A percentile compares a stretch with the other conserved stretches of the same genome.
Conservation (phyloP, 2,797 vertebrate species). For the Lophotriccus pileatus region DNA sequence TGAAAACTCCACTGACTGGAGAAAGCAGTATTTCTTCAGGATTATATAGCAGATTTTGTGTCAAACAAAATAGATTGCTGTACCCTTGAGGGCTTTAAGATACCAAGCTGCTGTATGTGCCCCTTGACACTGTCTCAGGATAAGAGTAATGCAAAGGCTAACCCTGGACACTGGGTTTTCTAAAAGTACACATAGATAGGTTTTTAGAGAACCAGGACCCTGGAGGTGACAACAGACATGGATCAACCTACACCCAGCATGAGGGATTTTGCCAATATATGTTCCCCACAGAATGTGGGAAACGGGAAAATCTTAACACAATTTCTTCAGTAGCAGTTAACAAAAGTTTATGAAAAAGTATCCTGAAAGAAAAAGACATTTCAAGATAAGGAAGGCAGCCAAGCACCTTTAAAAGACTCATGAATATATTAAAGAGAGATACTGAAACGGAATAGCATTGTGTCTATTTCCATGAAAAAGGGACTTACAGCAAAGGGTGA, state of each 20-base stretch:
- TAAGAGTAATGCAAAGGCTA: not conserved
- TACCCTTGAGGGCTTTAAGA: not conserved
- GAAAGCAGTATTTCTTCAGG: not conserved
- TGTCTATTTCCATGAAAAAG: not conserved
- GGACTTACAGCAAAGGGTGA: not conserved
- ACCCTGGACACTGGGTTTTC: not conserved
- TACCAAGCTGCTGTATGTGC: not conserved
- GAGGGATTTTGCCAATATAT: not conserved
- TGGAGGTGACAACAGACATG: not conserved
- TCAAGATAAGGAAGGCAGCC: not conserved
- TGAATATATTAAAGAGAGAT: not conserved
- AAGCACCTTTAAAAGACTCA: constrained; percentile 1
- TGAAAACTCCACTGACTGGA: not conserved
- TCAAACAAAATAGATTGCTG: not conserved
- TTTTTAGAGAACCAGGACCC: not conserved
- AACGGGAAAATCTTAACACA: not conserved
- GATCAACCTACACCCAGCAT: not conserved
- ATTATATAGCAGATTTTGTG: not conserved
- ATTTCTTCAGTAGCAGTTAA: not conserved
- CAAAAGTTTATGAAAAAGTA: not conserved
- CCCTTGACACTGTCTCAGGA: not conserved
- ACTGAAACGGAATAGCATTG: not conserved
- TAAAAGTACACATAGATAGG: not conserved
- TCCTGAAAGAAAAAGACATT: not conserved
- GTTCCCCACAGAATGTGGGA: not conserved